Conservation (phyloP, 2,888 invertebrate species). For the Parelbella ahira region DNA sequence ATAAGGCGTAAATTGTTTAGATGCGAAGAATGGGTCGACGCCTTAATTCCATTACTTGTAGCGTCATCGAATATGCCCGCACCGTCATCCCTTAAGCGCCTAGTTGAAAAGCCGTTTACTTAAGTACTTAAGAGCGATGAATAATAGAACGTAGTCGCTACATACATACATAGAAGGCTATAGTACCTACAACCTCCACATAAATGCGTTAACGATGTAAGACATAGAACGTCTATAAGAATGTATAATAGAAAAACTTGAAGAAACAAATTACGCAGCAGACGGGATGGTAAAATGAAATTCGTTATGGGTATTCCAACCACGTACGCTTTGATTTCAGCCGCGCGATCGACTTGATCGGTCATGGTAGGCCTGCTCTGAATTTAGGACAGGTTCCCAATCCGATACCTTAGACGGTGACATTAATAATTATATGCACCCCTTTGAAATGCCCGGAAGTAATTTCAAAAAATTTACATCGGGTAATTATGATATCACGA, state of each 20-base stretch:
- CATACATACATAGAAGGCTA: conserved; percentile 6
- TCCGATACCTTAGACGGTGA: too few relatives aligned
- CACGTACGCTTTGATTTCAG: conserved; percentile 64
- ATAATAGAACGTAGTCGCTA: conserved; percentile 31
- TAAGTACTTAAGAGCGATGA: conserved; percentile 36
- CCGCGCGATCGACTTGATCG: conserved; percentile 51
- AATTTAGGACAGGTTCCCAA: conserved; percentile 44
- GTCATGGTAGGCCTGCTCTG: conserved; percentile 35
- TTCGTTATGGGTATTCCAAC: conserved; percentile 39
- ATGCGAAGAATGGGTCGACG: conserved; percentile 14
- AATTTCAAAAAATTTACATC: too few relatives aligned
- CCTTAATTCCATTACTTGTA: conserved; percentile 30
- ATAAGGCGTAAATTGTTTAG: conserved; percentile 14
- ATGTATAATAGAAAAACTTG: conserved; percentile 29
- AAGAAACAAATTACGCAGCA: conserved; percentile 48
- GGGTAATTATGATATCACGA: too few relatives aligned
- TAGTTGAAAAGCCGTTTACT: conserved; percentile 40
- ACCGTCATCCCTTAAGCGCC: conserved; percentile 33
- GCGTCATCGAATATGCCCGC: conserved; percentile 32
- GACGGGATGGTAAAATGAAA: conserved; percentile 40
- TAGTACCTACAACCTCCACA: conserved; percentile 5
- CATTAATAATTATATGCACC: too few relatives aligned
- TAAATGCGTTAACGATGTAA: neutral
- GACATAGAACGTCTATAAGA: conserved; percentile 19
- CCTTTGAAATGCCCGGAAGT: too few relatives aligned